These are phyloP conservation scores for Adelognathus sp. DNA, from an alignment of 2,888 invertebrate species.

Conservation along the genomic window DNA sequence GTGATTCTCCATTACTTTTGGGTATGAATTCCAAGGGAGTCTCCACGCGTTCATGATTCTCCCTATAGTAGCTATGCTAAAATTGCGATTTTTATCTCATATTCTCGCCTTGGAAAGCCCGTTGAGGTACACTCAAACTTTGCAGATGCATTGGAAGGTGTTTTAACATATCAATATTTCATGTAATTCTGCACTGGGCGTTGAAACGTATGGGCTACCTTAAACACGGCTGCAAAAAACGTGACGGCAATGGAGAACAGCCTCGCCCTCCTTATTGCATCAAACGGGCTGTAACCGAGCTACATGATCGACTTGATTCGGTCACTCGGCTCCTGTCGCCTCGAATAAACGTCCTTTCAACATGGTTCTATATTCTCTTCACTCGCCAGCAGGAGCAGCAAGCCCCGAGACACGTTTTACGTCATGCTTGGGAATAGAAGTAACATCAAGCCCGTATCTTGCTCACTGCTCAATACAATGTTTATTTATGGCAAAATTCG, in stretches of 20 bases:
- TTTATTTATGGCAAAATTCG: too few relatives aligned
- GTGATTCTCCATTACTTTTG: too few relatives aligned
- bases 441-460: not conserved
- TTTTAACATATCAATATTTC: too few relatives aligned
- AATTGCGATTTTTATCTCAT: too few relatives aligned
- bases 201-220: conserved; percentile 6
- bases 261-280: conserved; percentile 73
- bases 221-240: conserved; percentile 17
- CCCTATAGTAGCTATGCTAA: too few relatives aligned
- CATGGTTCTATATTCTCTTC: conserved; percentile 22
- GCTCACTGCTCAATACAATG: not conserved
- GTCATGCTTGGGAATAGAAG: conserved; percentile 7
- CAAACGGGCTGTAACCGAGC: conserved; percentile 76
- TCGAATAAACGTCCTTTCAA: conserved; percentile 72
- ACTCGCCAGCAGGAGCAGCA: conserved; percentile 16
- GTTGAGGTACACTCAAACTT: too few relatives aligned
- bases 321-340: conserved; percentile 77
- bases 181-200: too few relatives aligned
- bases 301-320: conserved; percentile 77
- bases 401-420: conserved; percentile 45
- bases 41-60: too few relatives aligned
- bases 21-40: too few relatives aligned
- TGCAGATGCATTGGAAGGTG: too few relatives aligned
- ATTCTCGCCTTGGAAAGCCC: too few relatives aligned
- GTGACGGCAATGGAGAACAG: conserved; percentile 58